phyloP scores from a whole-genome alignment of 2,113 vertebrate genomes.

The Octodon degus region DNA sequence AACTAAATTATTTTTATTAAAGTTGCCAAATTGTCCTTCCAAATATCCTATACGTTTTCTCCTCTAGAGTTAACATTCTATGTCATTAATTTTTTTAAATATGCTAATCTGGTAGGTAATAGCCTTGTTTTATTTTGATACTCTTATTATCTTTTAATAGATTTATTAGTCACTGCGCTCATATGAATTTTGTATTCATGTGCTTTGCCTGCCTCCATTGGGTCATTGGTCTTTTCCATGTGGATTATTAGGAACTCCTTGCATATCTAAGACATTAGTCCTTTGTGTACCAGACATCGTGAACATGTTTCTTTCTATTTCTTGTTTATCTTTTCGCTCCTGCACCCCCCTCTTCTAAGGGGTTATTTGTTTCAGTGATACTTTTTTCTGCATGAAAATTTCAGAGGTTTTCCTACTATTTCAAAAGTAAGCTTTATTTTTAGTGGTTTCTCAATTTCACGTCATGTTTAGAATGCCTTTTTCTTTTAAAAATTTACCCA shows the following conservation, averaged over 20 bases:
- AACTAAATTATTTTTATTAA: background rate
- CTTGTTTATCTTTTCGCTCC: slow-evolving; percentile 26
- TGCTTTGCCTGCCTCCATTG: background rate
- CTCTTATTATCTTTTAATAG: slow-evolving; percentile 12
- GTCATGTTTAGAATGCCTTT: background rate
- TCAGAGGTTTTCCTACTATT: slow-evolving; percentile 5
- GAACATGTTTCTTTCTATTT: slow-evolving; percentile 9
- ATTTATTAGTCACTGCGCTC: background rate
- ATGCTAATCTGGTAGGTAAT: slow-evolving; percentile 23
- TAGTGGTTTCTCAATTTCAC: background rate
- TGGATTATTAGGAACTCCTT: background rate
- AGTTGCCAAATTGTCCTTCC: background rate
- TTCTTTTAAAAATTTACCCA: background rate
- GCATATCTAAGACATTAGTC: background rate
- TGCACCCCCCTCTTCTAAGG: background rate
- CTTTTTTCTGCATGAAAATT: background rate
- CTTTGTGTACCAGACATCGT: background rate
- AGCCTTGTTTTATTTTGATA: background rate
- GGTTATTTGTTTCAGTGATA: background rate
- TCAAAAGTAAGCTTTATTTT: background rate
- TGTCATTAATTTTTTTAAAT: background rate
- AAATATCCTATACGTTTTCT: background rate
- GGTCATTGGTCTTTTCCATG: slow-evolving; percentile 13
- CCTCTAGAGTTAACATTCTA: background rate
- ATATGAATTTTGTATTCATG: slow-evolving; percentile 21